phyloP scores from a whole-genome alignment of 2,113 vertebrate species.

The Strix uralensis region DNA sequence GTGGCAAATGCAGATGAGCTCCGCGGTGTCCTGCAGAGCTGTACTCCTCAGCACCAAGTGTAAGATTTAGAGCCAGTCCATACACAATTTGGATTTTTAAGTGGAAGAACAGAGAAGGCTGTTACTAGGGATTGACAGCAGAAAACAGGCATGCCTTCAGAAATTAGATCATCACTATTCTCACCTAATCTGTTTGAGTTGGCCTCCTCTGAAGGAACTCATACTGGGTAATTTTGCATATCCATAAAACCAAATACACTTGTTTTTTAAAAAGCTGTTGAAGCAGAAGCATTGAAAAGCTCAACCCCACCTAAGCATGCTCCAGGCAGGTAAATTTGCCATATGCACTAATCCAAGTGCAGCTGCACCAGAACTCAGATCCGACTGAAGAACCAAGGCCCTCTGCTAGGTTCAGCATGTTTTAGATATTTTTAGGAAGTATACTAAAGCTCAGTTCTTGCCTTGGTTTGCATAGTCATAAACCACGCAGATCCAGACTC shows the following conservation, averaged over 20 bases:
- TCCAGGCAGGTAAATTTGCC: not conserved
- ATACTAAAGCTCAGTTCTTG: not conserved
- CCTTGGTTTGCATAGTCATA: not conserved
- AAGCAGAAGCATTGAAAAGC: not conserved
- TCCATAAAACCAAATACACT: not conserved
- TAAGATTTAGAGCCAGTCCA: not conserved
- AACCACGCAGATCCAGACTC: not conserved
- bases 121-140: not conserved
- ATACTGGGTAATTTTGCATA: not conserved
- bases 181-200: not conserved
- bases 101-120: not conserved
- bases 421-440: not conserved
- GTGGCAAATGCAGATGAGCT: not conserved
- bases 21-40: fast-evolving
- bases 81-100: not conserved
- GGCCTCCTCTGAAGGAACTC: not conserved
- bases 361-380: not conserved
- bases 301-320: not conserved
- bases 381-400: not conserved
- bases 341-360: fast-evolving
- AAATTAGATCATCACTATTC: not conserved
- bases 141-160: not conserved
- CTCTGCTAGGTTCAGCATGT: not conserved
- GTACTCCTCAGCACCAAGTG: not conserved
- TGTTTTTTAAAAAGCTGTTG: not conserved